Percentiles rank a stretch among this genome's conserved stretches.
These are phyloP conservation scores for Philereme vetulata DNA, from an alignment of 2,888 invertebrate genomes.

Conservation along the genomic window DNA sequence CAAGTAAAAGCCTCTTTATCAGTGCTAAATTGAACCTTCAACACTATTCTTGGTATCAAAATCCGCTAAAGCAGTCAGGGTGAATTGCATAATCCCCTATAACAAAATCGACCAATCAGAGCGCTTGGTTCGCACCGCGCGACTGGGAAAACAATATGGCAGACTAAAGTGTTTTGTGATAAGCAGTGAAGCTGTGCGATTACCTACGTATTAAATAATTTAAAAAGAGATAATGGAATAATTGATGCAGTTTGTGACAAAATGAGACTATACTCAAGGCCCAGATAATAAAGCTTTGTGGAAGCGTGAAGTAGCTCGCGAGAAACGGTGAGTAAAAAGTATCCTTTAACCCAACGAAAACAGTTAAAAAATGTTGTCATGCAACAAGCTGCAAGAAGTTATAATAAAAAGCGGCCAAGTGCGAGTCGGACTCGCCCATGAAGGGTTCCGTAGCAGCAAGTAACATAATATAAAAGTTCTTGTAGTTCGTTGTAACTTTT, in stretches of 20 bases:
- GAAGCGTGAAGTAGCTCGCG: slow-evolving; percentile 10
- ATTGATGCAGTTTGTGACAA: no score
- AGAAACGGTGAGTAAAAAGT: slow-evolving; percentile 10
- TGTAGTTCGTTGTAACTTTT: no score
- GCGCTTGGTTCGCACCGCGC: slow-evolving; percentile 11
- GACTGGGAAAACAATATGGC: slow-evolving; percentile 18
- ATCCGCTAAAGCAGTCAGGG: slow-evolving; percentile 11
- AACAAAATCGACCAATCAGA: no score
- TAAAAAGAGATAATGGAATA: no score
- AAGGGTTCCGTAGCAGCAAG: no score
- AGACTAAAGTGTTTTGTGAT: slow-evolving; percentile 9
- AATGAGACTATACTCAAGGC: no score
- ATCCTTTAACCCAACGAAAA: slow-evolving; percentile 9
- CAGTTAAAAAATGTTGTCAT: no score
- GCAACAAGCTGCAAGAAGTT: slow-evolving; percentile 19
- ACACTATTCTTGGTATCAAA: slow-evolving; percentile 1
- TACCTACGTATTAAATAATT: slow-evolving; percentile 10
- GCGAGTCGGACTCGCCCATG: no score
- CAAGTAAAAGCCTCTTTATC: no score
- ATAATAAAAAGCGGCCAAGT: no score
- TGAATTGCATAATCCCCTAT: slow-evolving; percentile 12
- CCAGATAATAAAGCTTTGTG: slow-evolving; percentile 8
- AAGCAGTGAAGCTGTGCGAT: slow-evolving; percentile 9
- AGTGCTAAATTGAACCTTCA: no score
- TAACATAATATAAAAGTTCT: no score